Conservation (phyloP, 2,888 invertebrate genomes). For the Andricus quercusramuli region DNA sequence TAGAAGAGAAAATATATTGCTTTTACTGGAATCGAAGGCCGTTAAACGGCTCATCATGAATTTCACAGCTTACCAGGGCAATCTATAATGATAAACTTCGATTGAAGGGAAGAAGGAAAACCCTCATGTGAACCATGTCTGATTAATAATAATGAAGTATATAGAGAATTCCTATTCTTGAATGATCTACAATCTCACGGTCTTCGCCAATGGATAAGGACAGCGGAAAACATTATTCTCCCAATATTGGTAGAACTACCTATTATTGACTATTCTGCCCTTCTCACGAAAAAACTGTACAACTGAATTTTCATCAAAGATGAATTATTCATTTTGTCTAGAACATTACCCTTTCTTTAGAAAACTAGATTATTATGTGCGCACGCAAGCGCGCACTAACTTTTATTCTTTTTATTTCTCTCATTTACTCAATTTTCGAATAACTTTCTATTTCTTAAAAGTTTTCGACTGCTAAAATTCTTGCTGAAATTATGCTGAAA, state of each 20-base stretch:
- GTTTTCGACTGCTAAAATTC: too few species aligned
- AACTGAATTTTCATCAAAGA: too few species aligned
- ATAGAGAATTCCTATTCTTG: slow-evolving; percentile 32
- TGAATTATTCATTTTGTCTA: too few species aligned
- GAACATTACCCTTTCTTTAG: too few species aligned
- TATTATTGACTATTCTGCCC: not conserved
- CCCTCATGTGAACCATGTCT: slow-evolving; percentile 65
- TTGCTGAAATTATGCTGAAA: too few species aligned
- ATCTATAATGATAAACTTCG: slow-evolving; percentile 70
- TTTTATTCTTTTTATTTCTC: too few species aligned
- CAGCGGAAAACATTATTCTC: not conserved
- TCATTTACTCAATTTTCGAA: too few species aligned
- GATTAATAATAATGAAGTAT: slow-evolving; percentile 51
- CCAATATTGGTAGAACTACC: not conserved
- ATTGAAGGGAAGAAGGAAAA: slow-evolving; percentile 52
- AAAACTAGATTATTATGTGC: too few species aligned
- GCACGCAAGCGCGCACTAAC: too few species aligned
- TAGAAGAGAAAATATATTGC: slow-evolving; percentile 28
- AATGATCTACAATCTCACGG: slow-evolving; percentile 5
- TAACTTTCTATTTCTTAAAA: too few species aligned
- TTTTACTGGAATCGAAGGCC: slow-evolving; percentile 62
- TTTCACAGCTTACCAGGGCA: slow-evolving; percentile 69
- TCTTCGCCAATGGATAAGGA: not conserved
- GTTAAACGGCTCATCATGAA: slow-evolving; percentile 73
- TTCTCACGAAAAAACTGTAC: too few species aligned